Evolutionary conservation across 2,888 invertebrate genomes (phyloP).

Genomic region (Selenia dentaria): DNA sequence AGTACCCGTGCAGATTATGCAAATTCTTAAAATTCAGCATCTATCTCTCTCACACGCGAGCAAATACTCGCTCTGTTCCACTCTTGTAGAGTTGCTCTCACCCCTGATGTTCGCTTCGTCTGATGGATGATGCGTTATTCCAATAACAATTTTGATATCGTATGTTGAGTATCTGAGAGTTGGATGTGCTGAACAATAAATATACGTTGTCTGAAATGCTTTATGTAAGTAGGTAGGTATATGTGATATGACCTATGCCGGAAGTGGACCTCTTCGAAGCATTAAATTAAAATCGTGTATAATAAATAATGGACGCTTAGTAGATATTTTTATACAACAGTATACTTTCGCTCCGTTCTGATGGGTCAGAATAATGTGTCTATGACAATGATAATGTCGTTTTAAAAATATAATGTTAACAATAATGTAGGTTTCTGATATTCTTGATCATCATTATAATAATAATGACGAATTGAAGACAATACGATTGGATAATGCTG

Average conservation of each 20-base stretch:
- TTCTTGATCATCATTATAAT: too few relatives aligned
- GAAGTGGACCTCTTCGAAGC: too few relatives aligned
- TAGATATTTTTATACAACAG: neutral
- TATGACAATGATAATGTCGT: too few relatives aligned
- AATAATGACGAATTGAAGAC: too few relatives aligned
- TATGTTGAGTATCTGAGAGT: slow-evolving; percentile 76
- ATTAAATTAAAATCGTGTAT: neutral
- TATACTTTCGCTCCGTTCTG: too few relatives aligned
- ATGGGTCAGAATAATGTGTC: too few relatives aligned
- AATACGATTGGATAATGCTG: too few relatives aligned
- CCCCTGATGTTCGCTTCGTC: slow-evolving; percentile 72
- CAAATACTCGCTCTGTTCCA: slow-evolving; percentile 46
- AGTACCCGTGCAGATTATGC: slow-evolving; percentile 83
- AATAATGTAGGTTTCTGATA: too few relatives aligned
- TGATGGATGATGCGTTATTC: slow-evolving; percentile 84
- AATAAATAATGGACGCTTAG: neutral
- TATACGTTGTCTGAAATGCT: slow-evolving; percentile 2
- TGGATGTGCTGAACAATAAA: slow-evolving; percentile 45
- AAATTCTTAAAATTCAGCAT: slow-evolving; percentile 77
- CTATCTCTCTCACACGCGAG: slow-evolving; percentile 54
- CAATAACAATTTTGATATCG: slow-evolving; percentile 82
- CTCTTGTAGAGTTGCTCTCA: slow-evolving; percentile 62
- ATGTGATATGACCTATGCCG: too few relatives aligned
- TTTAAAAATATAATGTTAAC: too few relatives aligned
- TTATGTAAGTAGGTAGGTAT: too few relatives aligned